Base-by-base conservation (phyloP, 2,113 vertebrate species). In the Amazona vittata region DNA sequence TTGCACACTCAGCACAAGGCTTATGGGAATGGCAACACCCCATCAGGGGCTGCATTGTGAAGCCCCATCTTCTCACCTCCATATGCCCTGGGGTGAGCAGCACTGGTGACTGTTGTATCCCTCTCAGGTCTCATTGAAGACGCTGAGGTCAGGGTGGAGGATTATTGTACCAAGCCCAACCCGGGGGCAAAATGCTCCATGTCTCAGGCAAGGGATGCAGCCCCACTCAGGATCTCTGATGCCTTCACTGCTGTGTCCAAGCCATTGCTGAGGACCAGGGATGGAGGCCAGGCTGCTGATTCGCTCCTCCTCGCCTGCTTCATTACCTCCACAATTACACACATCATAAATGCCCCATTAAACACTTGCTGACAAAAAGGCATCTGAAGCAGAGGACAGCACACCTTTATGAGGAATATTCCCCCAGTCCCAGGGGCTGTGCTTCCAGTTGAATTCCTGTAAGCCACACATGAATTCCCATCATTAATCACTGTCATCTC, bases 381-480 rank as follows among this genome's bases (percentile, higher is more conserved):
- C 77, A 76, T 5, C 44, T 20, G 80, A 49, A 88, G 41, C 53
- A 60, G 53, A 16, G 22, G 17, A 35, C 44, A 82, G 89, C 31
- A 25, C 0, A 0, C 50, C 59, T 39, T 63, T 19, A 2, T 0
- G 0, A 74, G 77, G 60, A 63, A 26, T 11, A 35, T 62, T 52
- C 35, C 25, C 22, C 25, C 33, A 20, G 24, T 14, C 49, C 78
- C 88, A 69, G n/a, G 59, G 59, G 64, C 64, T 91, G 74, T 3
- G 3, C 46, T 87, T 81, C 64, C 85, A 70, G 41, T 0, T 9
- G 4, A 49, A 37, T 71, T 46, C 9, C 8, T 11, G 16, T 33
- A 49, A 82, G 75, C n/a, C 50, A 70, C 65, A 11, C 21, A 2
- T 9, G 49, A 87, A 74, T 49, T 52, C 57, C 81, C 2, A 0